Conservation (phyloP, 2,113 vertebrate genomes). For the Mola mola region DNA sequence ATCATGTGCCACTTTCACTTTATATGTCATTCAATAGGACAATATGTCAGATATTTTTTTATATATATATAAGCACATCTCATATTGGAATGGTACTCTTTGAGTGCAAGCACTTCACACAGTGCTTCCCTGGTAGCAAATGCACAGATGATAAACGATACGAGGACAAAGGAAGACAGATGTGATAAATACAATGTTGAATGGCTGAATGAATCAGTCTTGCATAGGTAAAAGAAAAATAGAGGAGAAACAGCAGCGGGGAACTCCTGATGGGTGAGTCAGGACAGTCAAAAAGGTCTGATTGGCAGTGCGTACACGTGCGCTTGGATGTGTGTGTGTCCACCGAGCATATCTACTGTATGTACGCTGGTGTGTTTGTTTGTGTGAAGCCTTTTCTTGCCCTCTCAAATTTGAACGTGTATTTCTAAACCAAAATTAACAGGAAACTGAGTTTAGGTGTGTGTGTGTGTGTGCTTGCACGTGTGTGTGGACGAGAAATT, state of each 20-base stretch:
- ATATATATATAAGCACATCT: constrained; percentile 36
- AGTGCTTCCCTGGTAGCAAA: constrained; percentile 39
- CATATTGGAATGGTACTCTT: constrained; percentile 39
- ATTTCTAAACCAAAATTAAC: constrained; percentile 35
- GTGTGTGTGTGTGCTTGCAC: constrained; percentile 3
- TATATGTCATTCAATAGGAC: constrained; percentile 42
- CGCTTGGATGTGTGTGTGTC: constrained; percentile 1
- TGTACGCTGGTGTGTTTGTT: constrained; percentile 13
- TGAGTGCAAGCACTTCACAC: constrained; percentile 33
- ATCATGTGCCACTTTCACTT: constrained; percentile 29
- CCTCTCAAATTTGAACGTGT: constrained; percentile 24
- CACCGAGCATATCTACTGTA: too few species aligned
- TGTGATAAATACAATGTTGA: constrained; percentile 63
- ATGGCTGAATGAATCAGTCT: constrained; percentile 70
- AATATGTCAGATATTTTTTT: constrained; percentile 47
- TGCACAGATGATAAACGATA: constrained; percentile 61
- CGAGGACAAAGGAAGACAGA: constrained; percentile 65
- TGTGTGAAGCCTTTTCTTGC: constrained; percentile 6
- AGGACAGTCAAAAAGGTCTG: constrained; percentile 44
- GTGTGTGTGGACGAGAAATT: not conserved
- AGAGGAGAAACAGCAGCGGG: constrained; percentile 50
- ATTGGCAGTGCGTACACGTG: constrained; percentile 25
- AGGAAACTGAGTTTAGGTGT: constrained; percentile 16
- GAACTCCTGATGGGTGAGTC: constrained; percentile 59
- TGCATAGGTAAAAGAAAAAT: too few species aligned